Evolutionary conservation across 2,888 invertebrate genomes (phyloP), one percentile per base, ranked within the genome.

Genomic region (Caenorhabditis macrosperma): DNA sequence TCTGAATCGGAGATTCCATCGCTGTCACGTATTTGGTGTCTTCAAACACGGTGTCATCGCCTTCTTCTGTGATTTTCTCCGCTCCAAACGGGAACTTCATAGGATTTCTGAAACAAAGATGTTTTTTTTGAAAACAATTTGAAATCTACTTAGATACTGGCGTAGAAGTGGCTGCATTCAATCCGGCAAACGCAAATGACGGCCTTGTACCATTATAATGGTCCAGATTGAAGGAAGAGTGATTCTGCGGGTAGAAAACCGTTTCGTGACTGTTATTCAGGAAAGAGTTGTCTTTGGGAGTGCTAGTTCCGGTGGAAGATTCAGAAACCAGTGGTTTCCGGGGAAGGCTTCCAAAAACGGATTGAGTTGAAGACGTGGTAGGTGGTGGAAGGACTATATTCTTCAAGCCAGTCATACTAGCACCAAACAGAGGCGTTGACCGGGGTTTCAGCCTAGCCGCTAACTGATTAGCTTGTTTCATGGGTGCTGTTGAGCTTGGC

Each of bases 161-260:
- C 2, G 78, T 78, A 0, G 72, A 72, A 0, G 78, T 78, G 15
- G 71, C 72, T 3, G 57, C 77, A 7, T 28, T 28, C 12, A 46
- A 35, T 20, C 67, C 61, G 15, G 59, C 33, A 33, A 78, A 78
- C 3, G 66, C 72, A 61, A 78, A 78, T 0, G 78, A 78, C 10
- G 78, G 78, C 2, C 78, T 33, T 1, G 71, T 50, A 3, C 78
- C 78, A 33, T 72, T 72, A 22, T 78, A 78, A 7, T 60, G 28
- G 17, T 78, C 78, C 24, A 78, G 22, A 50, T 78, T 78, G 50
- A 78, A 78, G 0, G 72, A 72, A 10, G 33, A 48, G 20, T 72
- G 52, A 10, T 63, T 61, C 55, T 72, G 78, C 6, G 71, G 71
- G 50, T 55, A 72, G 61, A 78, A 72, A 3, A 78, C 78, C 10